Conservation (phyloP, 2,888 invertebrate genomes). For the Tetragnatha montana region DNA sequence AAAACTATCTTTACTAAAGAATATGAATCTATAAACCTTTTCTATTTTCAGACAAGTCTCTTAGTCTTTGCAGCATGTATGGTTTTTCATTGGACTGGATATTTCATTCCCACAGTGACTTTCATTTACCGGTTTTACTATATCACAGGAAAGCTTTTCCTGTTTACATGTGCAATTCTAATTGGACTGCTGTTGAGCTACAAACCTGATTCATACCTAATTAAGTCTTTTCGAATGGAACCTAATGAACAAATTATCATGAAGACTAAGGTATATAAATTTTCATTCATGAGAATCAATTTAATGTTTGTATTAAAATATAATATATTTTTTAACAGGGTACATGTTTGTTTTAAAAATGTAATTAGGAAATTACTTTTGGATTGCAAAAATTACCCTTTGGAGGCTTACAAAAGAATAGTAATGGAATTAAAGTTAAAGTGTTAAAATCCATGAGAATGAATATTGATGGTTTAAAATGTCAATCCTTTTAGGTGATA, state of each 20-base stretch:
- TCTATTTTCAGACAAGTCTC: slow-evolving; percentile 21
- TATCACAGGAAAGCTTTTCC: slow-evolving; percentile 27
- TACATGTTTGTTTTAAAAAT: neutral
- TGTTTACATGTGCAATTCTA: slow-evolving; percentile 33
- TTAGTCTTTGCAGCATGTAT: slow-evolving; percentile 14
- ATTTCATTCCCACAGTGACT: slow-evolving; percentile 41
- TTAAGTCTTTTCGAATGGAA: slow-evolving; percentile 27
- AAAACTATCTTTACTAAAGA: too few species aligned
- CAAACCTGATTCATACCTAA: slow-evolving; percentile 25
- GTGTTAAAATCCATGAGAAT: neutral
- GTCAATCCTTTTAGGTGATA: neutral
- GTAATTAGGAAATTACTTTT: neutral
- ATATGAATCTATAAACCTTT: neutral
- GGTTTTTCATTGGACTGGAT: slow-evolving; percentile 40
- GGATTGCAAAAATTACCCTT: neutral
- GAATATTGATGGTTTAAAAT: neutral
- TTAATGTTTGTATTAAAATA: neutral
- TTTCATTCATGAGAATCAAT: neutral
- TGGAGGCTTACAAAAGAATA: neutral
- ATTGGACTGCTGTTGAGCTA: slow-evolving; percentile 42
- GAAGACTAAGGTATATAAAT: slow-evolving; percentile 57
- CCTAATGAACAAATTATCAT: slow-evolving; percentile 37
- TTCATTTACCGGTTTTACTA: slow-evolving; percentile 46
- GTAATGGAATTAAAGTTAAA: neutral
- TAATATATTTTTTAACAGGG: neutral